A percentile compares a stretch with the other conserved stretches of the same genome.
These are phyloP conservation scores for Leptarthrus brevirostris DNA, from an alignment of 2,888 invertebrate genomes.

Conservation along the genomic window DNA sequence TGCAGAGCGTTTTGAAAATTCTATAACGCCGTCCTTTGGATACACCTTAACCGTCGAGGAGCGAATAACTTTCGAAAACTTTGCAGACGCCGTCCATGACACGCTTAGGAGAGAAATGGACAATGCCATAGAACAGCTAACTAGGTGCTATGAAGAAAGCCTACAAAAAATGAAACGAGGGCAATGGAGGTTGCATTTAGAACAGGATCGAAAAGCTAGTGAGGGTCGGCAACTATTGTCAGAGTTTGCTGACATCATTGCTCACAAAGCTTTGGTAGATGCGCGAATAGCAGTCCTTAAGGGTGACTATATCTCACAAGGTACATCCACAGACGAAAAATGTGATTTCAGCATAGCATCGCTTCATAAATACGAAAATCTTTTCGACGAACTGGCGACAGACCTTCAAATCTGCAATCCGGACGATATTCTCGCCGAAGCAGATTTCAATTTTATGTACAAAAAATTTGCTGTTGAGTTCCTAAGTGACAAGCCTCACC, in stretches of 20 bases:
- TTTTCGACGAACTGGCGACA: conserved; percentile 61
- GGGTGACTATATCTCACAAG: conserved; percentile 67
- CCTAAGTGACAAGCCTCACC: conserved; percentile 60
- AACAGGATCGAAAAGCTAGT: conserved; percentile 68
- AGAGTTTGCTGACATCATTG: conserved; percentile 78
- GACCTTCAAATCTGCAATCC: conserved; percentile 62
- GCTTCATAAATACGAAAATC: conserved; percentile 62
- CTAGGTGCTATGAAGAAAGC: conserved; percentile 75
- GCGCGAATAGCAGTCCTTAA: conserved; percentile 78
- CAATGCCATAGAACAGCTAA: conserved; percentile 75
- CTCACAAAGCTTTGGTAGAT: conserved; percentile 81
- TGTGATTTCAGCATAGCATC: conserved; percentile 58
- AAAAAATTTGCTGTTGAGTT: conserved; percentile 62
- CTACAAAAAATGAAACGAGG: conserved; percentile 71
- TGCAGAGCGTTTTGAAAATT: conserved; percentile 76
- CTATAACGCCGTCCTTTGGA: conserved; percentile 70
- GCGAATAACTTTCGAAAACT: conserved; percentile 77
- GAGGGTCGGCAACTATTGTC: conserved; percentile 70
- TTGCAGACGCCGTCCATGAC: conserved; percentile 80
- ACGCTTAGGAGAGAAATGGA: conserved; percentile 80
- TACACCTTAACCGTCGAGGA: conserved; percentile 76
- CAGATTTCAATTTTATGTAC: conserved; percentile 63
- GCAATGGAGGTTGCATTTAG: conserved; percentile 67
- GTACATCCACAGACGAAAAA: neutral
- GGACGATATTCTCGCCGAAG: conserved; percentile 62